A percentile compares a stretch with the other conserved stretches of the same genome.
These are phyloP conservation scores for Margarornis squamiger DNA, from an alignment of 2,797 vertebrate species.

Conservation along the genomic window DNA sequence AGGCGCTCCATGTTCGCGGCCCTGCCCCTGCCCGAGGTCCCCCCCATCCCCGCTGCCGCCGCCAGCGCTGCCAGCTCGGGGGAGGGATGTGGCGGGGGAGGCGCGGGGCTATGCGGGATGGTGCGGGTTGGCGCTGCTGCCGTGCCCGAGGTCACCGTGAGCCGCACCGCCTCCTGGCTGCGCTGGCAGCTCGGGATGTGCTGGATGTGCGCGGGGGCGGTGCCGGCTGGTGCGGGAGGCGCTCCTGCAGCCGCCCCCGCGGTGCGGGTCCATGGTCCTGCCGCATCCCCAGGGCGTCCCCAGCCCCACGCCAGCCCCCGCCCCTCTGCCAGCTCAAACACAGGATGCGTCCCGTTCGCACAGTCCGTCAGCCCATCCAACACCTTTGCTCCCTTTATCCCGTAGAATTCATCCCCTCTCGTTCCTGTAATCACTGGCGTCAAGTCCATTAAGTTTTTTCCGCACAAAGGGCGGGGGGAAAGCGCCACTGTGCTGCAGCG, in stretches of 20 bases:
- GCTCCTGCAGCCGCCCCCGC: neutral
- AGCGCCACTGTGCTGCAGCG: accelerated
- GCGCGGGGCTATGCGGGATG: neutral
- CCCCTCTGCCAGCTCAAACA: neutral
- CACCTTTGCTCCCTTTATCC: neutral
- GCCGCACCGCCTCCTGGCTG: neutral
- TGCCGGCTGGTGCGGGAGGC: neutral
- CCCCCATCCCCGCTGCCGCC: too few species aligned
- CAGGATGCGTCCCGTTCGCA: neutral
- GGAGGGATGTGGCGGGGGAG: neutral
- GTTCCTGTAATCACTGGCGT: neutral
- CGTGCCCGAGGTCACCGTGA: neutral
- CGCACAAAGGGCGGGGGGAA: neutral
- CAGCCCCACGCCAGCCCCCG: too few species aligned
- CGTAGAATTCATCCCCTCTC: neutral
- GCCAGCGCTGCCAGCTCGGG: neutral
- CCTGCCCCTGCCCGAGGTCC: neutral
- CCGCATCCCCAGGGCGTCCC: neutral
- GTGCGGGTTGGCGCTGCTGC: neutral
- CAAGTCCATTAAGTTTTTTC: neutral
- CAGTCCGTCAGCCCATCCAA: neutral
- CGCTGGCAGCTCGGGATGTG: neutral
- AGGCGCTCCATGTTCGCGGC: neutral
- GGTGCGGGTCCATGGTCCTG: neutral
- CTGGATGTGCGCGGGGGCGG: neutral